Evolutionary conservation across 2,797 vertebrate species (phyloP).

Genomic region (Monodelphis domestica): DNA sequence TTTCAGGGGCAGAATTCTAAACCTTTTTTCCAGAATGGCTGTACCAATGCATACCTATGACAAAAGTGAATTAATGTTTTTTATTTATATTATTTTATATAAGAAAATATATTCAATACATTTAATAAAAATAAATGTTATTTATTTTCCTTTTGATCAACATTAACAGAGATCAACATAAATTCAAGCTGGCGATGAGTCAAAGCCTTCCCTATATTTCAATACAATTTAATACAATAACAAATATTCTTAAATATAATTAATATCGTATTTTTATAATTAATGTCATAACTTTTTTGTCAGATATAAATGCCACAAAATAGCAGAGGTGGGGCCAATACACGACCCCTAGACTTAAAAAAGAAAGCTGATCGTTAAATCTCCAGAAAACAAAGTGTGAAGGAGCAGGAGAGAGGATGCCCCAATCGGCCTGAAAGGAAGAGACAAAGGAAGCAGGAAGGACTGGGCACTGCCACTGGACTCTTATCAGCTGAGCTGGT

Average conservation of each 20-base stretch:
- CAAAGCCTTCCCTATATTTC: background rate
- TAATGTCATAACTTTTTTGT: too few relatives aligned
- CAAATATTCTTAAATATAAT: too few relatives aligned
- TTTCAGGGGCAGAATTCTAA: too few relatives aligned
- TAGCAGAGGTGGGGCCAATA: background rate
- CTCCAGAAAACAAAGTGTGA: background rate
- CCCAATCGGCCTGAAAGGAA: background rate
- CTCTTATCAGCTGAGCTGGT: background rate
- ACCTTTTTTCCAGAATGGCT: too few relatives aligned
- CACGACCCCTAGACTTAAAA: background rate
- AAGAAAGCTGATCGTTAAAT: background rate
- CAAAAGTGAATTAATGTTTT: too few relatives aligned
- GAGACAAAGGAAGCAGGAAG: background rate
- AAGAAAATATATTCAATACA: too few relatives aligned
- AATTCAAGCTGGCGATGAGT: background rate
- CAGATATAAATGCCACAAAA: background rate
- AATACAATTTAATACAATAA: too few relatives aligned
- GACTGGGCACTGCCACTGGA: background rate
- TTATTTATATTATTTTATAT: too few relatives aligned
- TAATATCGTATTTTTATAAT: too few relatives aligned
- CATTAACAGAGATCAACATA: background rate
- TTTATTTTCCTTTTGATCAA: too few relatives aligned
- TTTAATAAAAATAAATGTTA: too few relatives aligned
- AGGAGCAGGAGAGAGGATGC: background rate
- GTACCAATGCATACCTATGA: too few relatives aligned